Evolutionary conservation across 2,888 invertebrate species (phyloP), one percentile per base, ranked within the genome.

Genomic region (Metallyticus violacea): DNA sequence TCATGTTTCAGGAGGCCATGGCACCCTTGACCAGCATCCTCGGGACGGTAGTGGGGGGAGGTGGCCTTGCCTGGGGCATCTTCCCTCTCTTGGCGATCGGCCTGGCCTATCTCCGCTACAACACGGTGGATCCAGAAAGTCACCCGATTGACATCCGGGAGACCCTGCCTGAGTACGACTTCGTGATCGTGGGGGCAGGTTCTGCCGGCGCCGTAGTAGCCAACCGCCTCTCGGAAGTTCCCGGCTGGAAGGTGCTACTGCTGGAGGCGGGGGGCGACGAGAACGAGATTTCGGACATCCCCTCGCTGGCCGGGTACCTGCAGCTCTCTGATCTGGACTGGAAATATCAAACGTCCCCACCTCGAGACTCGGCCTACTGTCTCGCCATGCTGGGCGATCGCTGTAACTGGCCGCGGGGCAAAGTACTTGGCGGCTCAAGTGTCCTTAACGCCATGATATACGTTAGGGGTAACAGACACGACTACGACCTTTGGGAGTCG

Each of bases 381-480:
- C 94, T 96, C 88, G 97, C 96, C 7, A 97, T 97, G 97, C 94
- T 95, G 89, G 97, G 96, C 0, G 97, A 97, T 91, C 93, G 97
- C 88, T 97, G 97, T 91, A 97, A 97, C 92, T 97, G 97, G 97
- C 97, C 97, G 2, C 93, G 99, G 88, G 99, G 99, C 85, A 98
- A 97, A 91, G 97, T 93, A 26, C 93, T 98, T 27, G 98, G 98
- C 28, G 98, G 98, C 22, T 95, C 96, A 86, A 97, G 97, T 90
- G 97, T 97, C 1, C 94, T 98, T 0, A 98, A 98, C 91, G 97
- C 97, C 22, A 98, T 98, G 98, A 94, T 98, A 76, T 98, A 98
- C 92, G 95, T 97, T 15, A 94, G 98, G 85, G 98, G 98, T 85
- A 98, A 97, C 90, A 94, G 94, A 89, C 94, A 95, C 87, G 98